Evolutionary conservation across 2,888 invertebrate species (phyloP).

Genomic region (Magallana nippona): DNA sequence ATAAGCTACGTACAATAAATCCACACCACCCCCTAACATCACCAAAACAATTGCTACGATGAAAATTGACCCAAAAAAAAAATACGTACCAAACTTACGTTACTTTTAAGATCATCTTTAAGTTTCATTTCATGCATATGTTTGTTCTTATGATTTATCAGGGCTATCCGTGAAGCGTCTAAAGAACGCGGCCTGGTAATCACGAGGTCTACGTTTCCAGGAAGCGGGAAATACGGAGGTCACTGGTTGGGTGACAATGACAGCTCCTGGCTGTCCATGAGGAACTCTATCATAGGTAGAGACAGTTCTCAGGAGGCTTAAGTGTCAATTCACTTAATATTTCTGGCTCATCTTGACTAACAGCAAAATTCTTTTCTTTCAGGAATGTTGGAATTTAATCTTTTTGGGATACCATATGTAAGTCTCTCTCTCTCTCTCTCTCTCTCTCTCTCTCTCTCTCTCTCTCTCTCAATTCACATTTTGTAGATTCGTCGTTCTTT

Average conservation of each 20-base stretch:
- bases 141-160: slow-evolving; percentile 34
- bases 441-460: slow-evolving; percentile 44
- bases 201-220: slow-evolving; percentile 80
- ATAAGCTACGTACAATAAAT: no score
- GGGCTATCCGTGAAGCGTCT: slow-evolving; percentile 70
- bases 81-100: no score
- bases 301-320: no score
- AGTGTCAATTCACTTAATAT: neutral
- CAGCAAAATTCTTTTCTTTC: slow-evolving; percentile 44
- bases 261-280: slow-evolving; percentile 68
- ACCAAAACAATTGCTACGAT: no score
- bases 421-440: slow-evolving; percentile 53
- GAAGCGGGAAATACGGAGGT: slow-evolving; percentile 71
- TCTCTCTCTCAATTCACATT: neutral
- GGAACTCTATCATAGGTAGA: slow-evolving; percentile 82
- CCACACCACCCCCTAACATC: no score
- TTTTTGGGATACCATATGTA: slow-evolving; percentile 89
- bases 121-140: neutral
- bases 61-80: no score
- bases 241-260: slow-evolving; percentile 77
- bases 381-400: slow-evolving; percentile 85
- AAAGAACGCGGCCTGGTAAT: slow-evolving; percentile 82
- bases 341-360: neutral
- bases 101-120: no score
- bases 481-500: neutral